Evolutionary conservation across 2,888 invertebrate species (phyloP), one percentile per base, ranked within the genome.

Genomic region (Diplolepis rosae): DNA sequence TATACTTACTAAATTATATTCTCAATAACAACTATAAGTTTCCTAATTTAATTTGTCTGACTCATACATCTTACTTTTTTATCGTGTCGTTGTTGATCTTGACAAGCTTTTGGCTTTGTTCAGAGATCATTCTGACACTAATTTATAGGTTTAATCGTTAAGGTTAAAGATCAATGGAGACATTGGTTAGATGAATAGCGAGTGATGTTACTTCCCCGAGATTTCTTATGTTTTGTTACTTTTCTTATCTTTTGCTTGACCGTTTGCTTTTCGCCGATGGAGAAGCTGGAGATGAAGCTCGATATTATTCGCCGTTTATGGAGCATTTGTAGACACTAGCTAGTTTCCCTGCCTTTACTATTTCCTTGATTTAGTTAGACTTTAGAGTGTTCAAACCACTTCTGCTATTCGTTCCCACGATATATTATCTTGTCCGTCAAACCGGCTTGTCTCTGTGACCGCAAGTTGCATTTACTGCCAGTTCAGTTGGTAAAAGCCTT

Each of bases 131-230:
- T 73, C 50, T 42, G 52, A 24, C 45, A 39, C 74, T 81, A 79
- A 82, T 82, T 79, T 79, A 82, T 83, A 80, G 76, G 73, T 73
- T 76, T 70, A 79, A 82, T 80, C 82, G 69, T 74, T 69, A 71
- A 45, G 66, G 78, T 78, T 66, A 68, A 65, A 71, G 68, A 67
- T 69, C 71, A 65, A 39, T 28, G n/a, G 68, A 50, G 56, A 65
- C 65, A 35, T 22, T n/a, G 22, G 65, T 71, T 72, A 70, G 72
- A 67, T 69, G 65, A 69, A 71, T 65, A n/a, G 48, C 67, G 30
- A 27, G 67, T 73, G 67, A 73, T 70, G 68, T 70, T 68, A 68
- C 54, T 67, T 11, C 30, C 39, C 18, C 7, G 15, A 28, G 15
- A 13, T 54, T 54, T 54, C 11, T 7, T 27, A 0, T 28, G 2